A percentile compares a stretch with the other conserved stretches of the same genome.
Conservation (phyloP, 2,888 invertebrate genomes). For the Crepidodera aurea region DNA sequence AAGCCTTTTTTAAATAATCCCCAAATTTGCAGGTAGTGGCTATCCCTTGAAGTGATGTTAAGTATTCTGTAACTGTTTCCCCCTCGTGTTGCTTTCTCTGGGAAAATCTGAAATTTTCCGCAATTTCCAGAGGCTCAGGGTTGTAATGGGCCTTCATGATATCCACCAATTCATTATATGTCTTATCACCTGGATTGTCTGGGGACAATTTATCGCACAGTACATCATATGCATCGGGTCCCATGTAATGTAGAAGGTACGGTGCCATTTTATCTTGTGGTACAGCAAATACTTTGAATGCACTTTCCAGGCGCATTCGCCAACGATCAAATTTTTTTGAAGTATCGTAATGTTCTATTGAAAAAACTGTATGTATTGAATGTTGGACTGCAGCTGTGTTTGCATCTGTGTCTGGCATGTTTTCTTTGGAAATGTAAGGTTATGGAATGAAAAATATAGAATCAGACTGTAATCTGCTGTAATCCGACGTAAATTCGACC, state of each 20-base stretch:
- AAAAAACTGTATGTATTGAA: conserved; percentile 11
- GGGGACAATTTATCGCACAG: no score
- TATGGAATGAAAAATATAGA: no score
- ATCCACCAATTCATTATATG: conserved; percentile 21
- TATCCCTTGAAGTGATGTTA: conserved; percentile 43
- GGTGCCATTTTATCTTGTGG: neutral
- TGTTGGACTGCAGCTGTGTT: no score
- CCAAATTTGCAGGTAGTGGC: conserved; percentile 42
- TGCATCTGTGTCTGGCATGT: no score
- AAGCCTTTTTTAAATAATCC: no score
- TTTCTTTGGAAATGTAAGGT: no score
- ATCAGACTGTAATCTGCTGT: no score
- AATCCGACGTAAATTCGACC: no score
- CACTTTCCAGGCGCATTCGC: conserved; percentile 31
- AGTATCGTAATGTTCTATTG: conserved; percentile 22
- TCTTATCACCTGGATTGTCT: conserved; percentile 7
- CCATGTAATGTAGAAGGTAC: conserved; percentile 31
- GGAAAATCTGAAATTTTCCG: conserved; percentile 44
- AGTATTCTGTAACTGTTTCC: no score
- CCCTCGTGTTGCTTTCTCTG: no score
- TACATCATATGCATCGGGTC: no score
- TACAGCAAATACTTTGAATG: conserved; percentile 28
- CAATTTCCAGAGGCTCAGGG: conserved; percentile 10
- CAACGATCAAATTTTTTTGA: conserved; percentile 22
- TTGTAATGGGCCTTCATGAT: no score